Conservation (phyloP, 2,888 invertebrate genomes). For the Julus scanicus region DNA sequence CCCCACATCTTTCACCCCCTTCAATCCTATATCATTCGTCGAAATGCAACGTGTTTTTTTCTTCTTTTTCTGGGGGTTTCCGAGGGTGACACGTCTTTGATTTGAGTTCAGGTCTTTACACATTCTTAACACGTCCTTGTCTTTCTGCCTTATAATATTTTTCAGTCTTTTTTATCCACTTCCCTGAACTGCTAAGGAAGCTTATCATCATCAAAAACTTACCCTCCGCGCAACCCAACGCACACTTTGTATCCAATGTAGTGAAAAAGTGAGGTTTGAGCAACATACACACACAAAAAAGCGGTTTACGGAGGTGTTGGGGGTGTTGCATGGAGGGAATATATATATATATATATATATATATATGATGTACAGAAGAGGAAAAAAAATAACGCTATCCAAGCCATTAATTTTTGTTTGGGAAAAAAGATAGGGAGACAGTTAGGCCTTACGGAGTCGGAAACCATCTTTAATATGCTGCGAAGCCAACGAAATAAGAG, state of each 20-base stretch:
- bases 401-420: constrained; percentile 25
- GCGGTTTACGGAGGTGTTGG: not conserved
- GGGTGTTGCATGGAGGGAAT: no score
- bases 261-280: constrained; percentile 31
- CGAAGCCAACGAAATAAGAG: constrained; percentile 16
- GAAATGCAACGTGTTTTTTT: not conserved
- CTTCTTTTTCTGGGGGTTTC: no score
- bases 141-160: constrained; percentile 48
- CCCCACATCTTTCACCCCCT: no score
- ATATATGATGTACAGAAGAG: no score
- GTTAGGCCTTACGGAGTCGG: constrained; percentile 11
- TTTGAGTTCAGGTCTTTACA: constrained; percentile 51
- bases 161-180: constrained; percentile 42
- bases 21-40: not conserved
- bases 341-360: no score
- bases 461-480: constrained; percentile 42
- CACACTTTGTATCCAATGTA: constrained; percentile 27
- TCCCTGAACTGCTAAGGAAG: constrained; percentile 24
- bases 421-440: constrained; percentile 1
- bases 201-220: constrained; percentile 34
- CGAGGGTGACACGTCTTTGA: constrained; percentile 14
- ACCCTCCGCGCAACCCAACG: not conserved
- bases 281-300: not conserved
- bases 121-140: constrained; percentile 55
- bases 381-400: constrained; percentile 20